Evolutionary conservation across 1,140 invertebrate species (phyloP).

Genomic region (Drosophila melanica): DNA sequence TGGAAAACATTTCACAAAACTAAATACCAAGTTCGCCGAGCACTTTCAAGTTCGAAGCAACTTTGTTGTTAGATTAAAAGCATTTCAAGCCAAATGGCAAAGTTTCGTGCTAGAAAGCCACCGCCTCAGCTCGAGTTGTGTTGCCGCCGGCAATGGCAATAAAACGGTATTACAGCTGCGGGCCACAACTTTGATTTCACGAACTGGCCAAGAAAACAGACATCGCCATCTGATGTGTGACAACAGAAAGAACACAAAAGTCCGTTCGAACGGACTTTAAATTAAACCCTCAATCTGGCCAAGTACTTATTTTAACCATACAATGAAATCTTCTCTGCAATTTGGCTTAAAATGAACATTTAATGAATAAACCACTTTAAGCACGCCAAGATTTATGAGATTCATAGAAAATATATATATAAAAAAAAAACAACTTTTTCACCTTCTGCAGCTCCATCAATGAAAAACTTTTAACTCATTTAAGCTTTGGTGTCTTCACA

Average conservation of each 20-base stretch:
- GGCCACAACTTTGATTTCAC: conserved; percentile 76
- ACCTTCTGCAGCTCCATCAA: too few species aligned
- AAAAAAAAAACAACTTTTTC: too few species aligned
- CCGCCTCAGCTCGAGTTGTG: conserved; percentile 23
- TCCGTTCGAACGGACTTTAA: conserved; percentile 10
- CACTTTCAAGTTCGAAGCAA: conserved; percentile 33
- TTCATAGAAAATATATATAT: too few species aligned
- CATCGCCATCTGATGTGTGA: background rate
- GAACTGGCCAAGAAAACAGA: conserved; percentile 62
- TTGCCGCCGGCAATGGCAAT: conserved; percentile 51
- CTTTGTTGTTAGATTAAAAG: conserved; percentile 77
- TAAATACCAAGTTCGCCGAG: conserved; percentile 39
- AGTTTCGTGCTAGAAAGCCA: conserved; percentile 60
- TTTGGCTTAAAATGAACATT: too few species aligned
- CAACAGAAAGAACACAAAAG: conserved; percentile 27
- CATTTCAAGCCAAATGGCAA: conserved; percentile 61
- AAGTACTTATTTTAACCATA: too few species aligned
- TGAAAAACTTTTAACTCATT: too few species aligned
- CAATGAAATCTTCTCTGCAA: too few species aligned
- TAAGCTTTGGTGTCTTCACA: background rate
- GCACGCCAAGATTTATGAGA: too few species aligned
- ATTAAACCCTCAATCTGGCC: too few species aligned
- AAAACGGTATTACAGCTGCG: conserved; percentile 70
- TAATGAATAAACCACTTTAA: too few species aligned
- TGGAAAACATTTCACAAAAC: conserved; percentile 39